Conservation (phyloP, 2,797 vertebrate genomes). For the Mycteria americana region DNA sequence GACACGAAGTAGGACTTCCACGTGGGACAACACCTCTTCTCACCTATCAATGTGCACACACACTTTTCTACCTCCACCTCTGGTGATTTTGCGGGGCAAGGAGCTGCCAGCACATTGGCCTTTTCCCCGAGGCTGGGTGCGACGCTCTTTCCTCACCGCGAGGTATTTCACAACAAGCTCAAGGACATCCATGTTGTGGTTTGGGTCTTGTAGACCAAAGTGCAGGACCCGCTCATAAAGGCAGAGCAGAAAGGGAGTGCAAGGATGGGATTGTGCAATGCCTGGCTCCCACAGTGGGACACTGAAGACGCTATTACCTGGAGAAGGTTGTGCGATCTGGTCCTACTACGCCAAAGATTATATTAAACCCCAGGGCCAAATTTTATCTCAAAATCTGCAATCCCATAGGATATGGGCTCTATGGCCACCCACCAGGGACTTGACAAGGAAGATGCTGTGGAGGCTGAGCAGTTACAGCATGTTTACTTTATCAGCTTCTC, state of each 20-base stretch:
- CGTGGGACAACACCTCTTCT: neutral
- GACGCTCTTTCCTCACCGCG: accelerated
- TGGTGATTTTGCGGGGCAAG: neutral
- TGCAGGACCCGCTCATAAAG: neutral
- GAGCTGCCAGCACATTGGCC: accelerated
- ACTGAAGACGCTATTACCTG: neutral
- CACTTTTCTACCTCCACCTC: neutral
- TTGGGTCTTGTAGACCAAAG: neutral
- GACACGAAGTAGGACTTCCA: neutral
- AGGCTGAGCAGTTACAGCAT: neutral
- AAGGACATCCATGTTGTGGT: neutral
- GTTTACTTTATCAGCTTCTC: neutral
- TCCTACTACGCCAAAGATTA: neutral
- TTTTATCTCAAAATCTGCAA: neutral
- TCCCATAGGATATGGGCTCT: neutral
- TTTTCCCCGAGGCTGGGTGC: neutral
- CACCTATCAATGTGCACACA: neutral
- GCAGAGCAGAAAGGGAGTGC: neutral
- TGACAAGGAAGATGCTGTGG: neutral
- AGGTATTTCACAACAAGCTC: neutral
- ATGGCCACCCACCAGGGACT: neutral
- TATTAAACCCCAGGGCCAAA: neutral
- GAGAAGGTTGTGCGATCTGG: neutral
- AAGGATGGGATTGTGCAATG: neutral
- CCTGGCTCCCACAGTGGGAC: accelerated